phyloP scores from a whole-genome alignment of 37 sponge, comb jelly and placozoan genomes.

The Aplysina aerophoba region DNA sequence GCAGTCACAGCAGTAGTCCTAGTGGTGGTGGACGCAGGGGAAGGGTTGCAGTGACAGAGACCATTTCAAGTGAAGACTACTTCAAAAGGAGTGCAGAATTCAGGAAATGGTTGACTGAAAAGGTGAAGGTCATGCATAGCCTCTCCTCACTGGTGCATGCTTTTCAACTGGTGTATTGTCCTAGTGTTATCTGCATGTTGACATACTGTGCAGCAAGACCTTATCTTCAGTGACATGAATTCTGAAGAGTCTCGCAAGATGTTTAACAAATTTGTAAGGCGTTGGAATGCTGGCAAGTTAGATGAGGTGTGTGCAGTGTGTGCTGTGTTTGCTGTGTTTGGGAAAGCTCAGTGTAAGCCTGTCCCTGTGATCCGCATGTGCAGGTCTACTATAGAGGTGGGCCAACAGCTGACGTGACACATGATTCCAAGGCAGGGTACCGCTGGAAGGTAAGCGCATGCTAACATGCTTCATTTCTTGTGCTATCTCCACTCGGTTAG shows the following conservation, averaged over 20 bases:
- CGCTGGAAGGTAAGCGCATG: conserved; percentile 78
- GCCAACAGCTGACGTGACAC: conserved; percentile 46
- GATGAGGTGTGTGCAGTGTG: conserved; percentile 47
- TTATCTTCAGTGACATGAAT: conserved; percentile 69
- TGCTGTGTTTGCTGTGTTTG: conserved; percentile 15
- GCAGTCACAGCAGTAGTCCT: too few relatives aligned
- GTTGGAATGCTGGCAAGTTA: conserved; percentile 79
- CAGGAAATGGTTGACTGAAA: conserved; percentile 79
- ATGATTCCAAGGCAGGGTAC: conserved; percentile 58
- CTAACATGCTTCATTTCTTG: too few relatives aligned
- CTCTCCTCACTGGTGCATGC: background rate
- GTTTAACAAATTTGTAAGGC: conserved; percentile 81
- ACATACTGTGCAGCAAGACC: conserved; percentile 25
- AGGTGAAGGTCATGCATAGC: conserved; percentile 47
- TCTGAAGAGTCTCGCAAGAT: conserved; percentile 71
- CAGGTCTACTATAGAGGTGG: conserved; percentile 79
- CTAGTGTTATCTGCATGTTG: background rate
- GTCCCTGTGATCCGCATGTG: background rate
- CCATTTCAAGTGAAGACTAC: conserved; percentile 74
- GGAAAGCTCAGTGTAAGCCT: background rate
- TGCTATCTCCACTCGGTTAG: too few relatives aligned
- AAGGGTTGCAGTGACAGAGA: conserved; percentile 2
- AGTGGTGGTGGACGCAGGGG: too few relatives aligned
- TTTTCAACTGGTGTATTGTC: background rate
- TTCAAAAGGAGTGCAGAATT: conserved; percentile 81